A percentile compares a stretch with the other conserved stretches of the same genome.
Evolutionary conservation across 2,888 invertebrate genomes (phyloP).

Genomic region (Bedellia somnulentella): DNA sequence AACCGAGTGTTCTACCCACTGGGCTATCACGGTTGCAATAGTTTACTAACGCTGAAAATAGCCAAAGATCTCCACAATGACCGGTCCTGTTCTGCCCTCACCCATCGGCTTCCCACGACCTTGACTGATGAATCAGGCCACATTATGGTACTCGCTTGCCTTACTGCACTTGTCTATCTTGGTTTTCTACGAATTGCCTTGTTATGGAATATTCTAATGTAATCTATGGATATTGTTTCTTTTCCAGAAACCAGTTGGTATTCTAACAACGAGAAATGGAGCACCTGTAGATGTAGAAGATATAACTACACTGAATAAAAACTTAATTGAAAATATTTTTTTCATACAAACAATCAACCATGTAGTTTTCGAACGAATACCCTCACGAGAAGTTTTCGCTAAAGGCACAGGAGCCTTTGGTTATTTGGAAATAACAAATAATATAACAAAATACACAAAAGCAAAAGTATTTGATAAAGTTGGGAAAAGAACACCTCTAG

Average conservation of each 20-base stretch:
- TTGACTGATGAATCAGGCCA: too few relatives aligned
- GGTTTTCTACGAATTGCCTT: too few relatives aligned
- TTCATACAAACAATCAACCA: conserved; percentile 70
- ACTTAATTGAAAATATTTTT: conserved; percentile 8
- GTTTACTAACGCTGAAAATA: too few relatives aligned
- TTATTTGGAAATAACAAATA: conserved; percentile 76
- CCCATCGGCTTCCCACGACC: too few relatives aligned
- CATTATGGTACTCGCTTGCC: too few relatives aligned
- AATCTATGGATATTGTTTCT: too few relatives aligned
- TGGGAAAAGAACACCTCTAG: conserved; percentile 53
- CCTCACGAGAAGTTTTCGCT: conserved; percentile 86
- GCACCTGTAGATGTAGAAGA: conserved; percentile 10
- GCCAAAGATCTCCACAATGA: too few relatives aligned
- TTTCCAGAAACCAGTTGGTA: conserved; percentile 9
- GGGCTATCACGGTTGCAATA: too few relatives aligned
- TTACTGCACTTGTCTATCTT: too few relatives aligned
- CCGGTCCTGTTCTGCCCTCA: too few relatives aligned
- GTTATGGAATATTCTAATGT: too few relatives aligned
- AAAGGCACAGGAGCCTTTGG: conserved; percentile 84
- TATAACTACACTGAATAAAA: conserved; percentile 9
- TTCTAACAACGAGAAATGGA: conserved; percentile 9
- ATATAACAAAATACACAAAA: conserved; percentile 61
- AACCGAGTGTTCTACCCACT: too few relatives aligned
- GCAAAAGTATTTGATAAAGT: conserved; percentile 52
- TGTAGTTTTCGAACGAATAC: conserved; percentile 82